A percentile compares a stretch with the other conserved stretches of the same genome.
These are phyloP conservation scores for Pammene fasciana DNA, from an alignment of 2,888 invertebrate species.

Conservation along the genomic window DNA sequence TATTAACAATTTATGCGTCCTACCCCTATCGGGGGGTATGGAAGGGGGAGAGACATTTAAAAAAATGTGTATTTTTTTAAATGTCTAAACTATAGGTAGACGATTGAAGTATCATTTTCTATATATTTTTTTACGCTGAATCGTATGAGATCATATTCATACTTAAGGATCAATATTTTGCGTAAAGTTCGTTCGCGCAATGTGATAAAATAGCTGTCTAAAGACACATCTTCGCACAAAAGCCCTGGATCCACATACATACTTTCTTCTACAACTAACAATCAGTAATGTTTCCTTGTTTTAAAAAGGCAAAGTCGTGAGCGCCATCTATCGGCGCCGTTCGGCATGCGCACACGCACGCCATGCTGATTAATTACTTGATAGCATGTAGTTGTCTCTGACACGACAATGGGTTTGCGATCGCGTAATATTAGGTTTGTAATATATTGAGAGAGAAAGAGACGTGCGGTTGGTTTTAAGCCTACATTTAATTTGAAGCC, in stretches of 20 bases:
- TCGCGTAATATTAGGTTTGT: constrained; percentile 54
- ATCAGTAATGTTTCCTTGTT: constrained; percentile 10
- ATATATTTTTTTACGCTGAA: too few relatives aligned
- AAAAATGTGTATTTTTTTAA: too few relatives aligned
- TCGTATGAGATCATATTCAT: too few relatives aligned
- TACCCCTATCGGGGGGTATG: too few relatives aligned
- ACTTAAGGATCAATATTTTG: too few relatives aligned
- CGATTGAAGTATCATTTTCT: too few relatives aligned
- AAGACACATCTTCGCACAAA: neutral
- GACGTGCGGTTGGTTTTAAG: neutral
- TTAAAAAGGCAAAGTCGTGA: constrained; percentile 41
- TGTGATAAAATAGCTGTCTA: neutral
- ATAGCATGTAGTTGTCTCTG: constrained; percentile 64
- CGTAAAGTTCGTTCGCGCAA: too few relatives aligned
- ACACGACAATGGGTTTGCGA: constrained; percentile 56
- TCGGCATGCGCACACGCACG: constrained; percentile 46
- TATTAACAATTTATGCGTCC: too few relatives aligned
- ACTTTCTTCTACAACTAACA: constrained; percentile 17
- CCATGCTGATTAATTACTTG: constrained; percentile 67
- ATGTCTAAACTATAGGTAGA: too few relatives aligned
- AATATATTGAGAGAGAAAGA: neutral
- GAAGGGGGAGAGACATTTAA: too few relatives aligned
- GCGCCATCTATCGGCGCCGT: constrained; percentile 37
- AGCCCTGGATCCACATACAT: neutral
- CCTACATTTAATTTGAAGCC: neutral